These are phyloP conservation scores for Gallinago jamesoni DNA, from an alignment of 2,113 vertebrate species.

Conservation along the genomic window DNA sequence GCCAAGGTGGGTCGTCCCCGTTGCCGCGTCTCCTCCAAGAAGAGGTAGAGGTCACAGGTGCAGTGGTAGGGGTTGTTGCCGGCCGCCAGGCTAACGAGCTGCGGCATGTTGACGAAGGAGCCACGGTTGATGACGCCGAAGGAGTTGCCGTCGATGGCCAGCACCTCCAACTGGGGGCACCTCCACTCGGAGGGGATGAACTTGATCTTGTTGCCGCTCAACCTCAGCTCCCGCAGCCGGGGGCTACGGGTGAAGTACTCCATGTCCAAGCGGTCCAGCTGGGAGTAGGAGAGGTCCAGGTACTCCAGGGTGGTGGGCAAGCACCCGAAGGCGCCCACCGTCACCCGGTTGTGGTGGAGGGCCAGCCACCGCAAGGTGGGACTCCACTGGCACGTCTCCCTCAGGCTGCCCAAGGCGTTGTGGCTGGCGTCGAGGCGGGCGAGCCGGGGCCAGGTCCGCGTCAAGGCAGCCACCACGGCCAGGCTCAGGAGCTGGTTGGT, in stretches of 20 bases:
- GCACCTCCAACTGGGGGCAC: conserved; percentile 54
- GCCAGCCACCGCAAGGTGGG: conserved; percentile 71
- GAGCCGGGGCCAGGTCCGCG: conserved; percentile 68
- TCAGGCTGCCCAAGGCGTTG: conserved; percentile 70
- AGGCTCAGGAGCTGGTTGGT: conserved; percentile 75
- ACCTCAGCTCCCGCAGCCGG: conserved; percentile 67
- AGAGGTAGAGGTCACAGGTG: conserved; percentile 82
- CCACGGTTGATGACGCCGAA: conserved; percentile 78
- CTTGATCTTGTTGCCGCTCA: conserved; percentile 86
- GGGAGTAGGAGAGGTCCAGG: conserved; percentile 81
- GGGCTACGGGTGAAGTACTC: conserved; percentile 73
- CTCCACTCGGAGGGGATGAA: conserved; percentile 82
- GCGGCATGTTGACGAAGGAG: conserved; percentile 78
- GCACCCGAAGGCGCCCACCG: conserved; percentile 66
- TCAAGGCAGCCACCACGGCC: conserved; percentile 65
- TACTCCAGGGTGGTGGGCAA: conserved; percentile 77
- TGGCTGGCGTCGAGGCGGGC: conserved; percentile 74
- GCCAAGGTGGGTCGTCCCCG: conserved; percentile 65
- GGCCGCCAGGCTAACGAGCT: conserved; percentile 66
- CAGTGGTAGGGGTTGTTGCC: conserved; percentile 89
- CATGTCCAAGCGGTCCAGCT: conserved; percentile 80
- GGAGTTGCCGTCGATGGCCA: conserved; percentile 83
- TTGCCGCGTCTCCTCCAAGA: conserved; percentile 72
- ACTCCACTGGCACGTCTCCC: conserved; percentile 72
- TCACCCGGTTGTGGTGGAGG: conserved; percentile 74